These are phyloP conservation scores for Caenorhabditis uteleia DNA, from an alignment of 2,888 invertebrate species.

Conservation along the genomic window DNA sequence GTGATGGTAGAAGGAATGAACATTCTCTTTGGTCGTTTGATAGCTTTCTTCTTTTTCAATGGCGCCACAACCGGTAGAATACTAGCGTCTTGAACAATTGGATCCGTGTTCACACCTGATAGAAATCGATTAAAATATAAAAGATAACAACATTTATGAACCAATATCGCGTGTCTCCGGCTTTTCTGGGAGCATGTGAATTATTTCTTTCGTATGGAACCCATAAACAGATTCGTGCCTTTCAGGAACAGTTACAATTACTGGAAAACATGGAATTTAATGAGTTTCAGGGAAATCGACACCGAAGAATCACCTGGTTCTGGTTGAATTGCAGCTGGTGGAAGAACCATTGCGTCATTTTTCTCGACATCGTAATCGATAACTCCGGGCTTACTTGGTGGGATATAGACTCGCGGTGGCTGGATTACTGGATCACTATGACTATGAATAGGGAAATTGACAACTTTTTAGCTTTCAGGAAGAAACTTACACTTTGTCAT, in stretches of 20 bases:
- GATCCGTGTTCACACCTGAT: constrained; percentile 36
- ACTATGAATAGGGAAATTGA: background rate
- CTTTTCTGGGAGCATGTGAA: constrained; percentile 32
- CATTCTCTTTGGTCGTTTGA: constrained; percentile 38
- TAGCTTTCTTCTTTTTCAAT: constrained; percentile 26
- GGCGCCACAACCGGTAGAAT: constrained; percentile 2
- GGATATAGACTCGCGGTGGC: constrained; percentile 9
- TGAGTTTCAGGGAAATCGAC: background rate
- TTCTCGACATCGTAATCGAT: constrained; percentile 32
- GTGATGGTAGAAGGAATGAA: constrained; percentile 30
- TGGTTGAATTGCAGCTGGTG: constrained; percentile 24
- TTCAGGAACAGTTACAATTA: constrained; percentile 37
- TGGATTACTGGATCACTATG: constrained; percentile 16
- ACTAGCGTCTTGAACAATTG: constrained; percentile 1
- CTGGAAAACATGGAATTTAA: constrained; percentile 2
- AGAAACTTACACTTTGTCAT: constrained; percentile 20
- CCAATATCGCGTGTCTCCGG: constrained; percentile 32
- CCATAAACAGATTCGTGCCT: constrained; percentile 38
- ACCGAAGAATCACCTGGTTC: constrained; percentile 35
- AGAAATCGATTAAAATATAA: background rate
- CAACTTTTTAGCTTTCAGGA: background rate
- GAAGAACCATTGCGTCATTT: constrained; percentile 17
- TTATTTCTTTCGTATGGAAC: constrained; percentile 42
- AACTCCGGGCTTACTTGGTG: constrained; percentile 10
- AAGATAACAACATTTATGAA: background rate